Conservation (phyloP, 2,113 vertebrate genomes). For the Athene cunicularia region DNA sequence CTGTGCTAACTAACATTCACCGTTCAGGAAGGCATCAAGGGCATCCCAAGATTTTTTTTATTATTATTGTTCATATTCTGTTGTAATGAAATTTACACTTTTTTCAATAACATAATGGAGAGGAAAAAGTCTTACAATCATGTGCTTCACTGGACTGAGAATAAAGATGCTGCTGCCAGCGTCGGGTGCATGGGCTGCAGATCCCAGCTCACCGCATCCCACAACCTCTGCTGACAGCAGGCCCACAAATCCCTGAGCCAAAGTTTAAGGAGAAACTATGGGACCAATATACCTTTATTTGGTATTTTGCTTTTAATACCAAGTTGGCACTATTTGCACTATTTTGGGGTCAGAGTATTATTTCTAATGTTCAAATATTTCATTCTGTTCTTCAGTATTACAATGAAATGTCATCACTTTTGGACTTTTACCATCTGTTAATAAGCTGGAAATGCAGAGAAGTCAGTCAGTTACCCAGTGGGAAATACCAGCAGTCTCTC, state of each 20-base stretch:
- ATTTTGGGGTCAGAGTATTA: background rate
- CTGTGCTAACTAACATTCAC: background rate
- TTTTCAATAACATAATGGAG: background rate
- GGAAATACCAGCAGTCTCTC: background rate
- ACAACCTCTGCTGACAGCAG: background rate
- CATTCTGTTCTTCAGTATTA: background rate
- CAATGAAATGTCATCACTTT: background rate
- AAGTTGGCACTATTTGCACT: background rate
- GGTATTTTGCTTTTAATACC: background rate
- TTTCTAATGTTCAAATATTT: background rate
- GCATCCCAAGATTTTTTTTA: background rate
- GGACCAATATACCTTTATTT: background rate
- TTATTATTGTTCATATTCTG: background rate
- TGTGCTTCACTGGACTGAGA: conserved; percentile 52
- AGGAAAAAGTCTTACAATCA: conserved; percentile 19
- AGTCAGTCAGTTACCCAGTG: background rate
- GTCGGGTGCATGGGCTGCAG: background rate
- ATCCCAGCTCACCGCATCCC: background rate
- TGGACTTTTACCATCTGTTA: background rate
- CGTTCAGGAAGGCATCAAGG: conserved; percentile 30
- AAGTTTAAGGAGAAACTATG: background rate
- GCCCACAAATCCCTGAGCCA: background rate
- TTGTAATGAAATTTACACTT: conserved; percentile 25
- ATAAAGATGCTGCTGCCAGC: conserved; percentile 2
- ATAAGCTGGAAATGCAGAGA: background rate